These are phyloP conservation scores for Deroptyus accipitrinus DNA, from an alignment of 2,113 vertebrate species.

Conservation along the genomic window DNA sequence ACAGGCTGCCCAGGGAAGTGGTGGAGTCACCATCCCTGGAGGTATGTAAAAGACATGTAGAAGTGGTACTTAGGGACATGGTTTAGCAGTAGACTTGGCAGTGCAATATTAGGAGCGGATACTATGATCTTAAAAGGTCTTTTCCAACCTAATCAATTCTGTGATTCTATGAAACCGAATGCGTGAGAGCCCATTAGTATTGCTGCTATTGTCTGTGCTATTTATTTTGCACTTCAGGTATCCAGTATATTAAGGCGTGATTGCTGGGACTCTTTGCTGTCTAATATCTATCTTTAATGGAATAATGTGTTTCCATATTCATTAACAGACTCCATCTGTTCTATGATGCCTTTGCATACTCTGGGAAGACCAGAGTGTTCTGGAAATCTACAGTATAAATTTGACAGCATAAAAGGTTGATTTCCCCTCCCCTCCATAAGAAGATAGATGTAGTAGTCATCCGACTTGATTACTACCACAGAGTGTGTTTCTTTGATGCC, in stretches of 20 bases:
- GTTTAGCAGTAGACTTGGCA: accelerated
- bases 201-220: neutral
- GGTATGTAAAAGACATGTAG: accelerated
- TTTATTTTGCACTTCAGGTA: neutral
- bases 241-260: accelerated
- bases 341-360: neutral
- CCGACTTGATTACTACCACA: neutral
- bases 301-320: neutral
- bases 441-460: neutral
- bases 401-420: neutral
- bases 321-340: neutral
- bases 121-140: accelerated
- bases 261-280: neutral
- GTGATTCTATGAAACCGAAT: neutral
- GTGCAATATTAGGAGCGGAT: neutral
- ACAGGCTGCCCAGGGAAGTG: neutral
- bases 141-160: neutral
- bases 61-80: neutral
- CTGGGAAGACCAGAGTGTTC: neutral
- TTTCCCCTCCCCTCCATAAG: accelerated
- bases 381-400: neutral
- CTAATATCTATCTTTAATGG: neutral
- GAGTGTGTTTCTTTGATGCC: neutral
- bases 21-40: neutral
- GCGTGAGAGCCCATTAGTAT: neutral